These are phyloP conservation scores for Trematocara variabile DNA, from an alignment of 2,113 vertebrate species.

Conservation along the genomic window DNA sequence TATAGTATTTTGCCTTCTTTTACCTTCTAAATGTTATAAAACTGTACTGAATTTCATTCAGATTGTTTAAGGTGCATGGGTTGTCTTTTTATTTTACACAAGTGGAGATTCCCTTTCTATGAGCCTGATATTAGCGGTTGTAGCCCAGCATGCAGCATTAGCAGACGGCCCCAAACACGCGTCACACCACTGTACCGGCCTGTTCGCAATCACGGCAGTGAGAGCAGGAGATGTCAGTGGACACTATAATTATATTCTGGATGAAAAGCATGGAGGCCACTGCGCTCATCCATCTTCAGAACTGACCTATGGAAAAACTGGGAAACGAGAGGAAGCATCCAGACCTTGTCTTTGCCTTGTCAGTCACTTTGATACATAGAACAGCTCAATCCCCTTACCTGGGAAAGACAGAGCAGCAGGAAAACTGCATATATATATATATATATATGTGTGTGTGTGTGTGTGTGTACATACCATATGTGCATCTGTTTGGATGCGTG, in stretches of 20 bases:
- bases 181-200: neutral
- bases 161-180: neutral
- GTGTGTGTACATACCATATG: neutral
- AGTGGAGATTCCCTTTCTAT: neutral
- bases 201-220: neutral
- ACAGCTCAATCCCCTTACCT: conserved; percentile 50
- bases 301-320: conserved; percentile 21
- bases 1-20: neutral
- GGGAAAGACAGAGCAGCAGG: conserved; percentile 8
- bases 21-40: neutral
- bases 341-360: conserved; percentile 12
- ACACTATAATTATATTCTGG: conserved; percentile 26
- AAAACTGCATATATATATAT: neutral
- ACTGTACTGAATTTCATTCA: neutral
- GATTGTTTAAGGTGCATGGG: neutral
- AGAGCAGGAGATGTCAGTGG: neutral
- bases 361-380: conserved; percentile 44
- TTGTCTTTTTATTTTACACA: neutral
- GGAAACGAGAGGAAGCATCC: conserved; percentile 12
- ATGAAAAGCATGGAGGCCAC: neutral
- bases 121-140: neutral
- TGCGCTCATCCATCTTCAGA: conserved; percentile 32
- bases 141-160: neutral
- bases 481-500: neutral
- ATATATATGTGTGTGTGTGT: neutral